Evolutionary conservation across 2,888 invertebrate genomes (phyloP), one percentile per base, ranked within the genome.

Genomic region (Nasonovia ribisnigri): DNA sequence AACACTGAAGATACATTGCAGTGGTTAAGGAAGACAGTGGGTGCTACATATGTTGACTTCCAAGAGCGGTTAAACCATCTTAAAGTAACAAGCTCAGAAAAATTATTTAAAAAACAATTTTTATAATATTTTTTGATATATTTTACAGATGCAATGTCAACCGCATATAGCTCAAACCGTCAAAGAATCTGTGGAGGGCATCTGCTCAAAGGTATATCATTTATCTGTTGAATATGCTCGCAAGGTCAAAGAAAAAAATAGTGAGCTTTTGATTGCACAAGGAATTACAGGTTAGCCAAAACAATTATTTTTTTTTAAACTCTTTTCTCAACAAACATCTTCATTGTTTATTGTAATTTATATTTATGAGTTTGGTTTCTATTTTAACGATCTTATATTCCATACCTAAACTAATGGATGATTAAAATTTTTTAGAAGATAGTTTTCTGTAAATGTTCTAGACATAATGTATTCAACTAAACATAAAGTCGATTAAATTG

Each of bases 1-100:
- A 99, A 99, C 96, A 99, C 99, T 0, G 99, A 99, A 95, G 99
- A 99, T 95, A 99, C 99, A 48, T 99, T 99, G 96, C 98, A 98
- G 95, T 99, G 99, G 99, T 96, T 99, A 91, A 97, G 99, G 95
- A 97, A 98, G 95, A 99, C 99, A 24, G 98, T 98, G 57, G 99
- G 98, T 93, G 99, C 99, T 26, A 98, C 98, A 4, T 99, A 98
- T 96, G 98, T 99, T 96, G 98, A 99, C 96, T 99, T 98, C 96
- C 97, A 98, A 96, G 98, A 97, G 94, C 97, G 99, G 95, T 96
- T 99, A 94, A 97, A 98, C 24, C 99, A 99, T 96, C 96, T 99
- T 91, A 98, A 98, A 96, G 97, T 96, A 95, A 94, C 84, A 43
- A 42, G n/a, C n/a, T 29, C 29, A 42, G 16, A 46, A 67, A 91